A percentile compares a stretch with the other conserved stretches of the same genome.
phyloP scores from a whole-genome alignment of 2,113 vertebrate genomes.

The Phoxinus phoxinus region DNA sequence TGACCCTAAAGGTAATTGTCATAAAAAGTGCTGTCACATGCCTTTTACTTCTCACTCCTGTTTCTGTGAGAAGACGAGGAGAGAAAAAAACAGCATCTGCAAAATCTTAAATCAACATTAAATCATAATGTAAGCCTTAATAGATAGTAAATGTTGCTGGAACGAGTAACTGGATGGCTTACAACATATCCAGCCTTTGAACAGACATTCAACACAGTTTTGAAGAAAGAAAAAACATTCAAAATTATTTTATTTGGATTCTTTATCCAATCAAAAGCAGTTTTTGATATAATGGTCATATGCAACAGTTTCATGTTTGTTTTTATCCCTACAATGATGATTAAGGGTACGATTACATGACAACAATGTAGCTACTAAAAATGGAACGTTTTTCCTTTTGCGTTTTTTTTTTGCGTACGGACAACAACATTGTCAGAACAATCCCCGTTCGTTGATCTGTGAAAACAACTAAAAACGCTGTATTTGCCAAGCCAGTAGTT shows the following conservation, averaged over 20 bases:
- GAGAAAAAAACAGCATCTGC: neutral
- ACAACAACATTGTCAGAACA: no score
- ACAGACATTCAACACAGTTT: neutral
- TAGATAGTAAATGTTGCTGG: neutral
- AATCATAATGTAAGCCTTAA: neutral
- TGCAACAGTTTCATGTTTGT: neutral
- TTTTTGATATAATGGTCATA: neutral
- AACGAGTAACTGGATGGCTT: neutral
- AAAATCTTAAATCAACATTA: neutral
- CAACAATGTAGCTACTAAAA: no score
- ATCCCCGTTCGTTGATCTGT: no score
- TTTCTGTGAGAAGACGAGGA: neutral
- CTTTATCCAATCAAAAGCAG: neutral
- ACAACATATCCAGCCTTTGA: neutral
- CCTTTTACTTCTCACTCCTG: constrained; percentile 50
- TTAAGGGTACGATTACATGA: no score
- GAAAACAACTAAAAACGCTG: no score
- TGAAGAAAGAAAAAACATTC: no score
- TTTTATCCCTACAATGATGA: no score
- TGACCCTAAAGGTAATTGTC: constrained; percentile 63
- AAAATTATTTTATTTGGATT: neutral
- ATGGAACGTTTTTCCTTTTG: no score
- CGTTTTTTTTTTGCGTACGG: no score
- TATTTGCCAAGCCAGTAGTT: no score
- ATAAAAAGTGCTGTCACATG: constrained; percentile 56